Evolutionary conservation across 2,888 invertebrate species (phyloP).

Genomic region (Beris morrisii): DNA sequence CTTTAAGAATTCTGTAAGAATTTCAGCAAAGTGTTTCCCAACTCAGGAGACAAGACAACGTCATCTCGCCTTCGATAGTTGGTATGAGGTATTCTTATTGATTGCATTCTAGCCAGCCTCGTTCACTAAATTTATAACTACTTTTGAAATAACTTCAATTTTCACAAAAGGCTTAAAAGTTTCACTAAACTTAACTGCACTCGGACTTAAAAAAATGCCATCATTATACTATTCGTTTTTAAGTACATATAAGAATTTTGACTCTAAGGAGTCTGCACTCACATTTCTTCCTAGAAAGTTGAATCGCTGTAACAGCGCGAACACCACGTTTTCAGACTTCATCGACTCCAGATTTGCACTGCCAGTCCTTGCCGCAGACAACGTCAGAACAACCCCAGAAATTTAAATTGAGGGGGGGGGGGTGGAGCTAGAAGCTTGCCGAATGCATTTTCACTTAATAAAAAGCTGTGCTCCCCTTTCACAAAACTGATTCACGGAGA

Average conservation of each 20-base stretch:
- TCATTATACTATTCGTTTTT: no score
- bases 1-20: no score
- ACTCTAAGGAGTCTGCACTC: conserved; percentile 44
- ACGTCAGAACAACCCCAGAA: conserved; percentile 12
- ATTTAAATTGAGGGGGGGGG: not conserved
- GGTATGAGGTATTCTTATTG: conserved; percentile 10
- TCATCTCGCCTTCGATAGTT: not conserved
- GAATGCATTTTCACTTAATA: no score
- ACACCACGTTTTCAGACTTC: conserved; percentile 49
- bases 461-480: no score
- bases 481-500: no score
- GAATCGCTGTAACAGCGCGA: conserved; percentile 57
- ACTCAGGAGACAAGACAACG: not conserved
- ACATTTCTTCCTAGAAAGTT: conserved; percentile 58
- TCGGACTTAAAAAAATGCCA: no score
- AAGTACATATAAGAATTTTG: not conserved
- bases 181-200: no score
- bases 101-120: conserved; percentile 5
- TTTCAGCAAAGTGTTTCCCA: no score
- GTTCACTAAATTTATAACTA: not conserved
- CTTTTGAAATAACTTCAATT: no score
- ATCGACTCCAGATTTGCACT: conserved; percentile 35
- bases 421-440: conserved; percentile 7
- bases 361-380: conserved; percentile 17
- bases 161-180: no score